A percentile compares a stretch with the other conserved stretches of the same genome.
Evolutionary conservation across 2,888 invertebrate species (phyloP).

Genomic region (Lochmaea crataegi): DNA sequence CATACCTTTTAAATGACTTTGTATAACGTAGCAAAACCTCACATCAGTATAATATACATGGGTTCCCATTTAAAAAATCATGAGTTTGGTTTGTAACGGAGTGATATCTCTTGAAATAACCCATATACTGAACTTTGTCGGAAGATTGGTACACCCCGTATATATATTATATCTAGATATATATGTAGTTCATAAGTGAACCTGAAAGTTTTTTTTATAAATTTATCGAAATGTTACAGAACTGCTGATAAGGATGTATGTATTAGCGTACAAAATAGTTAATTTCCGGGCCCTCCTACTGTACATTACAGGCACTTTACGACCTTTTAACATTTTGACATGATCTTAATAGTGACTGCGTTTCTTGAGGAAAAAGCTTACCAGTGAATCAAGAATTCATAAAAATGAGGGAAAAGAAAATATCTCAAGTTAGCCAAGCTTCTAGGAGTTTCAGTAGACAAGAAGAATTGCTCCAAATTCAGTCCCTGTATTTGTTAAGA

Average conservation of each 20-base stretch:
- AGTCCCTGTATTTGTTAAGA: constrained; percentile 72
- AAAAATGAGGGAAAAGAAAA: constrained; percentile 33
- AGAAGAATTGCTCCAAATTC: constrained; percentile 61
- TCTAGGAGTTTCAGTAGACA: constrained; percentile 59
- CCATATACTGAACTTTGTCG: no score
- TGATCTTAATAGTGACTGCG: constrained; percentile 33
- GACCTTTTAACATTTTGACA: constrained; percentile 34
- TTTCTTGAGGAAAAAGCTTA: constrained; percentile 22
- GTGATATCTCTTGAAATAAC: no score
- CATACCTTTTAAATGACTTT: no score
- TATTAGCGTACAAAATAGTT: constrained; percentile 66
- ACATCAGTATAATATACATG: no score
- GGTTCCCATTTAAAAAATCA: no score
- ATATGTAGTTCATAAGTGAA: not conserved
- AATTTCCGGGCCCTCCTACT: constrained; percentile 66
- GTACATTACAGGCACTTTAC: constrained; percentile 51
- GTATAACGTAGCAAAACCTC: no score
- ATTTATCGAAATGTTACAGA: constrained; percentile 44
- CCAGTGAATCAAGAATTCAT: constrained; percentile 11
- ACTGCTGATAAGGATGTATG: constrained; percentile 65
- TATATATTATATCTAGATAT: not conserved
- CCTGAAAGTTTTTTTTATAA: not conserved
- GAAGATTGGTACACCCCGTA: no score
- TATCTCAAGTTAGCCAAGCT: constrained; percentile 38
- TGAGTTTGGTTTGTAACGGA: no score